A percentile compares a stretch with the other conserved stretches of the same genome.
Evolutionary conservation across 2,113 vertebrate species (phyloP).

Genomic region (Dolichotis patagonum): DNA sequence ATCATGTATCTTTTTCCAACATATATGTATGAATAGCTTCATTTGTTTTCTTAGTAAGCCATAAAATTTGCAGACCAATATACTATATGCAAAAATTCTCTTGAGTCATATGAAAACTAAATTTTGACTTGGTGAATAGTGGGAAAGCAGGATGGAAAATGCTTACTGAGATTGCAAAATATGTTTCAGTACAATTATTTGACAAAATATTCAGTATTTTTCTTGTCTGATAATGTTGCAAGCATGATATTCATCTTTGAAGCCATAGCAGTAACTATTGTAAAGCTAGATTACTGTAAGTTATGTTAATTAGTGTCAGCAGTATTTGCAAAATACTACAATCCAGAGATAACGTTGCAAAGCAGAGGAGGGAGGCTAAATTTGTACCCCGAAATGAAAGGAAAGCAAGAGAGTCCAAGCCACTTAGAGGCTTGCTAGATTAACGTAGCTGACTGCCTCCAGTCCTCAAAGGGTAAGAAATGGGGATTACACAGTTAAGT

Average conservation of each 20-base stretch:
- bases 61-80: neutral
- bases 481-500: neutral
- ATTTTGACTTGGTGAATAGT: neutral
- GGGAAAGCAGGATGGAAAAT: neutral
- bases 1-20: neutral
- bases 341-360: neutral
- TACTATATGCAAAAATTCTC: neutral
- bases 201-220: neutral
- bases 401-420: neutral
- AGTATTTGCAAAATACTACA: neutral
- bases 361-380: rapidly evolving
- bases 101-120: neutral
- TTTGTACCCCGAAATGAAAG: neutral
- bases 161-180: neutral
- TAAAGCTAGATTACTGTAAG: neutral
- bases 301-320: neutral
- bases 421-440: neutral
- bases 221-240: neutral
- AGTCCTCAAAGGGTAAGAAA: neutral
- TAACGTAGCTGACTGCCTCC: neutral
- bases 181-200: neutral
- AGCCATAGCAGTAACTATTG: neutral
- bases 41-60: neutral
- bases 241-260: neutral
- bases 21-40: neutral